Base-by-base conservation (phyloP, 2,888 invertebrate species). In the Catocala nupta region DNA sequence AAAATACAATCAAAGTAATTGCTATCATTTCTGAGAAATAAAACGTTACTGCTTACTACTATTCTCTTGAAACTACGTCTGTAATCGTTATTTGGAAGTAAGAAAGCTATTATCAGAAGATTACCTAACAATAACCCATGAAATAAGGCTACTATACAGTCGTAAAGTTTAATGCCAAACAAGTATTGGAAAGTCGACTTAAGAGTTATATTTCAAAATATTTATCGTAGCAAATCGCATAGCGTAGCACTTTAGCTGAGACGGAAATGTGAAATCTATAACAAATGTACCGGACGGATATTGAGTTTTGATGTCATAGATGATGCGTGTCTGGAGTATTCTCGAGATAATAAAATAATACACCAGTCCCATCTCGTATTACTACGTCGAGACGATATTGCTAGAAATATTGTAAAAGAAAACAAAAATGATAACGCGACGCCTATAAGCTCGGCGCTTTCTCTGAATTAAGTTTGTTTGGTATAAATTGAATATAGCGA, bases 291-390 rank as follows among this genome's bases (percentile, higher is more conserved):
- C 79, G 83, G 81, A 86, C 83, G 86, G 85, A 90, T 90, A 91
- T 92, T 88, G 91, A 89, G 88, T 90, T 91, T 89, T 90, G 88
- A 92, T 90, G 88, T 89, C 89, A 84, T 73, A 86, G 83, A 85
- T 81, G 85, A 87, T 85, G 85, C 86, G 86, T 87, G 85, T 84
- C 85, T 87, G 77, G 75, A 81, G 81, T 81, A 87, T 87, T 88
- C 85, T 84, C 83, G 79, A 81, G 81, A 84, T 90, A 87, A 88
- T 91, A 90, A 90, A 90, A 90, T 88, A 88, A 88, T 85, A 88
- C 80, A 79, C 75, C 77, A 74, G 65, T 59, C 33, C 73, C 73
- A 75, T 80, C 68, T 73, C 70, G 55, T 68, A 63, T 70, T 64
- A 73, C 68, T 69, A 77, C 59, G 59, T 53, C 34, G 63, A 66